A percentile compares a stretch with the other conserved stretches of the same genome.
Conservation (phyloP, 2,113 vertebrate genomes). For the Esox niger region DNA sequence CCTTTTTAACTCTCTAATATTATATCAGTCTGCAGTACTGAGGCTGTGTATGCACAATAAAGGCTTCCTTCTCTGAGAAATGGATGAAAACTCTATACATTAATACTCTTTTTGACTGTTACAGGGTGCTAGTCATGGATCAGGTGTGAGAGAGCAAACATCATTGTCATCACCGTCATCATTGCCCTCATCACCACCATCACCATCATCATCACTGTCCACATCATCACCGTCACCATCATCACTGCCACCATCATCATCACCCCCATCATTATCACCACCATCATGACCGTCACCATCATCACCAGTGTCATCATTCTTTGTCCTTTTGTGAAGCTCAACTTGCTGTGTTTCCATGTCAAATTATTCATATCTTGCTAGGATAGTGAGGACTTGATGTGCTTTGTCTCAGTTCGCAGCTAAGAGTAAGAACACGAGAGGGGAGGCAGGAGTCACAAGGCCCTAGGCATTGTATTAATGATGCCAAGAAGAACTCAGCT, state of each 20-base stretch:
- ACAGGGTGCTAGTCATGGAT: too few species aligned
- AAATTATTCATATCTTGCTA: conserved; percentile 4
- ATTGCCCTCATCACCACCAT: not conserved
- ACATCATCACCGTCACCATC: not conserved
- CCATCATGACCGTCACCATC: not conserved
- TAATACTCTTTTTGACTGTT: too few species aligned
- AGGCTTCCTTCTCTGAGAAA: too few species aligned
- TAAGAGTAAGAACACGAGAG: conserved; percentile 48
- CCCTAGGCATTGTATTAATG: conserved; percentile 42
- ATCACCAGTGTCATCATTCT: not conserved
- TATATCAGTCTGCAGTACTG: too few species aligned
- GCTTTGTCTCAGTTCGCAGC: conserved; percentile 59
- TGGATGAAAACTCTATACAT: too few species aligned
- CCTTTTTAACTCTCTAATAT: too few species aligned
- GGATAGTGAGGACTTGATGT: conserved; percentile 19
- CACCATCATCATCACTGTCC: not conserved
- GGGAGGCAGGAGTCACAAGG: conserved; percentile 45
- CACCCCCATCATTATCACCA: not conserved
- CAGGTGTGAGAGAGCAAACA: too few species aligned
- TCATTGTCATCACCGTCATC: too few species aligned
- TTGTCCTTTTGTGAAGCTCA: too few species aligned
- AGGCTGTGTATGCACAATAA: too few species aligned
- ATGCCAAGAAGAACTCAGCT: too few species aligned
- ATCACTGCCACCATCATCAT: not conserved
- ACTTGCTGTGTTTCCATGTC: not conserved